Base-by-base conservation (phyloP, 2,888 invertebrate species). In the Volucella zonaria region DNA sequence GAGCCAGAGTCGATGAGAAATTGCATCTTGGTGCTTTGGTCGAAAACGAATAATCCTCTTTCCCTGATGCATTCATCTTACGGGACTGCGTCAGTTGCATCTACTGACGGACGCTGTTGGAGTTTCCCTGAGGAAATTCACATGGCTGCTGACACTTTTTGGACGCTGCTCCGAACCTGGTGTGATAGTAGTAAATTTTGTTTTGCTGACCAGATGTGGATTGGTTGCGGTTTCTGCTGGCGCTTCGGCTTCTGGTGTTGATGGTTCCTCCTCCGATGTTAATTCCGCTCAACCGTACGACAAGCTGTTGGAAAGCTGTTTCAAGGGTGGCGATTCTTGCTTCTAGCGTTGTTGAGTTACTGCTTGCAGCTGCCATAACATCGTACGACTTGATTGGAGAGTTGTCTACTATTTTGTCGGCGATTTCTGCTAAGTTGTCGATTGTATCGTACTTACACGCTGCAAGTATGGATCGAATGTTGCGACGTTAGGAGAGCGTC, bases 1-100 rank as follows among this genome's bases (percentile, higher is more conserved):
- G 87, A 87, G 15, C 82, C 86, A 23, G 87, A 87, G 61, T 87
- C 87, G 62, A 86, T 67, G 14, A 88, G 70, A 71, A 87, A 87
- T 38, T 40, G 52, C 51, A 51, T 67, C 42, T 43, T 68, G 18
- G 45, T n/a, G 43, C 56, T 23, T 31, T 68, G 42, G 23, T 67
- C 67, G 43, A 38, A 67, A 54, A 67, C 31, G 45, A 52, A 12
- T n/a, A 67, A 45, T 40, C 38, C 2, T 58, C 38, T 58, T 58
- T 58, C 56, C 3, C 45, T 45, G 56, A 56, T 12, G 56, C 56
- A 58, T 58, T 40, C 40, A 58, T 38, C 38, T 58, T 54, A 12
- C 12, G 14, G 4, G n/a, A 45, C 3, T 12, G 4, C 45, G 9
- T 45, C 45, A 45, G 45, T 8, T 58, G 40, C 56, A 40, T 58